These are phyloP conservation scores for Prosapia bicincta DNA, from an alignment of 2,888 invertebrate species.

Conservation along the genomic window DNA sequence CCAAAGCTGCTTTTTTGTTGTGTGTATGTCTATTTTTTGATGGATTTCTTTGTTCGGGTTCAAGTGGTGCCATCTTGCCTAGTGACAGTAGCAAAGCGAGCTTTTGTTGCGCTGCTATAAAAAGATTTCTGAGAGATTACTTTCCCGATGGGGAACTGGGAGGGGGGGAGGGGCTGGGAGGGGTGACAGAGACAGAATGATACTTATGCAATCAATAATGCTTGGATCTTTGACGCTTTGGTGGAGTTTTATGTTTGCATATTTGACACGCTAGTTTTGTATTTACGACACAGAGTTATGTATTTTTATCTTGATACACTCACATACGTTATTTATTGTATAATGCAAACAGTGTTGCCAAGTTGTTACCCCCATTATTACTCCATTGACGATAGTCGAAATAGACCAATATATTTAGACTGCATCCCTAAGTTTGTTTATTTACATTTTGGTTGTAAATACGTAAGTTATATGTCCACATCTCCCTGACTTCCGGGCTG, in stretches of 20 bases:
- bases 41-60: conserved; percentile 26
- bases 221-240: background rate
- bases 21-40: conserved; percentile 22
- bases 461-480: too few relatives aligned
- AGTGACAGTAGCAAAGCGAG: conserved; percentile 25
- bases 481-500: too few relatives aligned
- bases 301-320: too few relatives aligned
- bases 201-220: background rate
- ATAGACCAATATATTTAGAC: too few relatives aligned
- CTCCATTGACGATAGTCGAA: too few relatives aligned
- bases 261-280: background rate
- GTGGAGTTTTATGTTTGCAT: background rate
- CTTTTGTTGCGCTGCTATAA: conserved; percentile 19
- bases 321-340: too few relatives aligned
- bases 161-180: background rate
- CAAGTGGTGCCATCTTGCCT: conserved; percentile 22
- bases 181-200: conserved; percentile 5
- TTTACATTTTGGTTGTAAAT: too few relatives aligned
- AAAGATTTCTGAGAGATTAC: conserved; percentile 11
- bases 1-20: conserved; percentile 19
- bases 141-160: background rate
- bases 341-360: too few relatives aligned
- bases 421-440: too few relatives aligned
- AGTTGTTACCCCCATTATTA: too few relatives aligned
- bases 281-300: too few relatives aligned